These are phyloP conservation scores for Wasmannia auropunctata DNA, from an alignment of 1,140 invertebrate species.

Conservation along the genomic window DNA sequence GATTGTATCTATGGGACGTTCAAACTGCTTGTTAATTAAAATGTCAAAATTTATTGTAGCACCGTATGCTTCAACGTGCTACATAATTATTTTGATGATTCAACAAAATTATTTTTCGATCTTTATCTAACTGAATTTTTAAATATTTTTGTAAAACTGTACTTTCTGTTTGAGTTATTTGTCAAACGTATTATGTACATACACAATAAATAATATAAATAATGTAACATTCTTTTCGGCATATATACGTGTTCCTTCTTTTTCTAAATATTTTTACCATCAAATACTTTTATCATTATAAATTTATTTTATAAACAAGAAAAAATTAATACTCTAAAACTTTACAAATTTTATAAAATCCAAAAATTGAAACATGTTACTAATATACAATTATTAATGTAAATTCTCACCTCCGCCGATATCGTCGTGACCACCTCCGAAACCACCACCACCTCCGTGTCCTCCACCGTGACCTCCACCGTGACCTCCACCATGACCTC, in stretches of 20 bases:
- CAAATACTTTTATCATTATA: not conserved
- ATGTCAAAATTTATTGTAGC: too few relatives aligned
- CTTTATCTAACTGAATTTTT: too few relatives aligned
- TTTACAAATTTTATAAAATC: not conserved
- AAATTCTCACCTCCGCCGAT: slow-evolving; percentile 43
- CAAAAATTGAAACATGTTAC: not conserved
- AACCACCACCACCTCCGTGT: slow-evolving; percentile 36
- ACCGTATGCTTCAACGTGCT: too few relatives aligned
- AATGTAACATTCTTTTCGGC: not conserved
- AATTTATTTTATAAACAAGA: not conserved
- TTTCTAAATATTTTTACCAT: not conserved
- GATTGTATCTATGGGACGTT: too few relatives aligned
- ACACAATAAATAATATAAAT: not conserved
- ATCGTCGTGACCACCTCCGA: slow-evolving; percentile 20
- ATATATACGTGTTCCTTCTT: too few relatives aligned
- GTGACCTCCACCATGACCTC: slow-evolving; percentile 53
- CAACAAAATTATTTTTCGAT: too few relatives aligned
- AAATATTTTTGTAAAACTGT: too few relatives aligned
- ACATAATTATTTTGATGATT: too few relatives aligned
- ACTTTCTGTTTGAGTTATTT: too few relatives aligned
- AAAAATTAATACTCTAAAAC: not conserved
- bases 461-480: slow-evolving; percentile 49
- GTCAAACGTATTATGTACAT: not conserved
- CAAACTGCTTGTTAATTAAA: too few relatives aligned
- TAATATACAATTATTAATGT: not conserved